Percentiles rank a stretch among this genome's conserved stretches.
Conservation (phyloP, 1,140 invertebrate genomes). For the Ips nitidus region DNA sequence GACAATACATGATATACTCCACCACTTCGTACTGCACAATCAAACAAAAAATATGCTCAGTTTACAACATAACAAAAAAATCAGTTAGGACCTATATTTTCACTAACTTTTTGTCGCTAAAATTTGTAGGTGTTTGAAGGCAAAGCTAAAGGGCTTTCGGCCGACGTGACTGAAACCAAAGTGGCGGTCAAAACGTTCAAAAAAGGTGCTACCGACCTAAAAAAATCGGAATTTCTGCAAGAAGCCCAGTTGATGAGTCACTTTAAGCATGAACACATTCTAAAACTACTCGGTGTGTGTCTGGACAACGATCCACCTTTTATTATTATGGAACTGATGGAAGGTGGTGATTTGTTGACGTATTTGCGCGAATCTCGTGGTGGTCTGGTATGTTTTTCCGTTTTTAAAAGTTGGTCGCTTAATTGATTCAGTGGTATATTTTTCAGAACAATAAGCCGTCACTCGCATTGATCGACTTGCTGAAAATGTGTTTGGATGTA, state of each 20-base stretch:
- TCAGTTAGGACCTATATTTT: background rate
- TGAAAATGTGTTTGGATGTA: slow-evolving; percentile 93
- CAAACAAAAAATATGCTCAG: too few species aligned
- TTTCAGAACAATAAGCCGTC: slow-evolving; percentile 47
- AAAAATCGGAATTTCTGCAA: slow-evolving; percentile 93
- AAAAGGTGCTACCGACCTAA: slow-evolving; percentile 87
- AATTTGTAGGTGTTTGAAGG: slow-evolving; percentile 76
- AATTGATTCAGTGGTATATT: background rate
- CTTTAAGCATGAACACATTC: slow-evolving; percentile 94
- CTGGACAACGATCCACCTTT: slow-evolving; percentile 91
- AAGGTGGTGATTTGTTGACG: slow-evolving; percentile 90
- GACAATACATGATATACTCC: too few species aligned
- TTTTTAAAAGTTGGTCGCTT: background rate
- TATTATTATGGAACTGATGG: slow-evolving; percentile 96
- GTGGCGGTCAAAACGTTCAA: slow-evolving; percentile 90
- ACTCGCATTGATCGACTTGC: slow-evolving; percentile 77
- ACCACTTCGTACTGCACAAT: too few species aligned
- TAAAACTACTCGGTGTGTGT: slow-evolving; percentile 90
- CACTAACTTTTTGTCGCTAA: background rate
- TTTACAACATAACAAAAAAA: too few species aligned
- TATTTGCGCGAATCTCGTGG: slow-evolving; percentile 81
- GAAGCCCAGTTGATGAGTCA: slow-evolving; percentile 97
- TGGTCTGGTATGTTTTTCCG: slow-evolving; percentile 58
- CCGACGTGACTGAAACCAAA: slow-evolving; percentile 59
- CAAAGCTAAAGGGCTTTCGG: slow-evolving; percentile 66